A percentile compares a stretch with the other conserved stretches of the same genome.
Evolutionary conservation across 1,140 invertebrate species (phyloP).

Genomic region (Hyphantria cunea): DNA sequence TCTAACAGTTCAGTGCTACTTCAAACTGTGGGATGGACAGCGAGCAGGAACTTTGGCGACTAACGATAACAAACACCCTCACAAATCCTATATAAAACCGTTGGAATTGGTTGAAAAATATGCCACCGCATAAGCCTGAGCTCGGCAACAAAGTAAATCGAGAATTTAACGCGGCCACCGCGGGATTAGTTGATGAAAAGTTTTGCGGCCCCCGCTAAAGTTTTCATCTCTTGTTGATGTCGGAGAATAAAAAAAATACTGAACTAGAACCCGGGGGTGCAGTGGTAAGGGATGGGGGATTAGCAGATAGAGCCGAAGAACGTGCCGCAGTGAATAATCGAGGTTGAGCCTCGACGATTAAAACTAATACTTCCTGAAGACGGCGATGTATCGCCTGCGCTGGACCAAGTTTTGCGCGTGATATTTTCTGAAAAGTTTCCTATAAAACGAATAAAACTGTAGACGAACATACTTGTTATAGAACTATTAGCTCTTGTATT

Average conservation of each 20-base stretch:
- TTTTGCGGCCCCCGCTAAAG: constrained; percentile 56
- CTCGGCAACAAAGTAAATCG: constrained; percentile 72
- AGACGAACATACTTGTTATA: neutral
- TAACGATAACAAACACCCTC: constrained; percentile 68
- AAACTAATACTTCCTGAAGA: constrained; percentile 45
- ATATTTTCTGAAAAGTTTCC: constrained; percentile 12
- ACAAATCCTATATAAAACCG: constrained; percentile 62
- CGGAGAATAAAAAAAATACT: constrained; percentile 65
- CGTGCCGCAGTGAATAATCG: constrained; percentile 52
- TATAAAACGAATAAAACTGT: constrained; percentile 12
- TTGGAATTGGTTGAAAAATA: constrained; percentile 68
- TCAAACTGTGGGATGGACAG: constrained; percentile 34
- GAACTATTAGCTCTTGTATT: too few relatives aligned
- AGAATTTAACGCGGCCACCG: constrained; percentile 67
- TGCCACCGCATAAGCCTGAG: constrained; percentile 57
- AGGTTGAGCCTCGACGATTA: constrained; percentile 42
- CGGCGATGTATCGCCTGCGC: constrained; percentile 29
- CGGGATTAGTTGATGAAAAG: constrained; percentile 69
- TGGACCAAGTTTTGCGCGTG: constrained; percentile 17
- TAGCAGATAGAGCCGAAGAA: constrained; percentile 38
- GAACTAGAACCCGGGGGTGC: constrained; percentile 47
- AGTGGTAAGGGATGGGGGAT: constrained; percentile 51
- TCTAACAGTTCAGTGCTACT: constrained; percentile 4
- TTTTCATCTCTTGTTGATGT: constrained; percentile 73
- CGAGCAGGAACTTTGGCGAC: constrained; percentile 46